These are phyloP conservation scores for Invenusta paracnida DNA, from an alignment of 2,888 invertebrate genomes.

Conservation along the genomic window DNA sequence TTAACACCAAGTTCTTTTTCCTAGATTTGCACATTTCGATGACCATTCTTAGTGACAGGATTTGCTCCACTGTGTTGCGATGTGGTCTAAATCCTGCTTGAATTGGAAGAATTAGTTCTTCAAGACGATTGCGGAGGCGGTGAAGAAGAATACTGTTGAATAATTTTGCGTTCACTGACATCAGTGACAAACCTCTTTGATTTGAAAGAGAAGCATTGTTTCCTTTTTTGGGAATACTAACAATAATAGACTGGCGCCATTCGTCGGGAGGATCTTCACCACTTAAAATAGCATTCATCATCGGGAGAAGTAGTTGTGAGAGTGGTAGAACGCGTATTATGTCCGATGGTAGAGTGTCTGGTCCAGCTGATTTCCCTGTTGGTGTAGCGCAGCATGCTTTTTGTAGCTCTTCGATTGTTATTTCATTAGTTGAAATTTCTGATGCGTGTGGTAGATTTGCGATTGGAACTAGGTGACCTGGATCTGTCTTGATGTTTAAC, in stretches of 20 bases:
- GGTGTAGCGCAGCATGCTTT: neutral
- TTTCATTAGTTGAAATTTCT: neutral
- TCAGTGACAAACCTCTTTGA: neutral
- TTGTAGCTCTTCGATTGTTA: neutral
- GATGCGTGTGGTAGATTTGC: neutral
- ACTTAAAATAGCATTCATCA: neutral
- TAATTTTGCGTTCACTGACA: constrained; percentile 18
- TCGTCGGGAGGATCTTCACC: neutral
- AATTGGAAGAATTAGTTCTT: neutral
- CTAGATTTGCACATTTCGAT: constrained; percentile 21
- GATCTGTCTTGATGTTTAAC: neutral
- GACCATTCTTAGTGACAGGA: constrained; percentile 6
- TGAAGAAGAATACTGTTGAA: neutral
- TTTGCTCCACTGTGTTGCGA: neutral
- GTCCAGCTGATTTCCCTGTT: neutral
- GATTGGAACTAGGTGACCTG: neutral
- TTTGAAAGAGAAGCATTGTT: neutral
- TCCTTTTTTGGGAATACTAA: neutral
- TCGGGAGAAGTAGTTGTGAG: neutral
- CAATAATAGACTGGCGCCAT: neutral
- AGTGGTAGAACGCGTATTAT: neutral
- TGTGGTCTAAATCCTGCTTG: neutral
- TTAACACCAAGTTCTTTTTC: constrained; percentile 16
- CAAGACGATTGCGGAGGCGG: neutral
- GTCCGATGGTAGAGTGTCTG: neutral